A percentile compares a stretch with the other conserved stretches of the same genome.
Evolutionary conservation across 2,113 vertebrate species (phyloP).

Genomic region (Colistium nudipinnis): DNA sequence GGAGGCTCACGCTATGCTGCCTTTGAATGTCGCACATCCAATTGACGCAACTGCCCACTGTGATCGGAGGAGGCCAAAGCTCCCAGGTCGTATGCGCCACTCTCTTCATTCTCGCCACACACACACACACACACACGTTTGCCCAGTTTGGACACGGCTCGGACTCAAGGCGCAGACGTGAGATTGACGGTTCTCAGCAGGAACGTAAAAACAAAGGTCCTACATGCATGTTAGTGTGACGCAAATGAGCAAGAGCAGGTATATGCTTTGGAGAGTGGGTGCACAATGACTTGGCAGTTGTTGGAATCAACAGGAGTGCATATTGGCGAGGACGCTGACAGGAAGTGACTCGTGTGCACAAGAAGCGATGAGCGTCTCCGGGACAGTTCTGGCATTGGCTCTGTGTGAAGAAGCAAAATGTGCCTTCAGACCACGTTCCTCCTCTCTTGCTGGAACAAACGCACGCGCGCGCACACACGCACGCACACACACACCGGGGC

Average conservation of each 20-base stretch:
- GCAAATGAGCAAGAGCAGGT: too few relatives aligned
- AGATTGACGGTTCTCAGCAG: too few relatives aligned
- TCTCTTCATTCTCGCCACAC: neutral
- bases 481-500: too few relatives aligned
- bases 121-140: too few relatives aligned
- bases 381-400: conserved; percentile 27
- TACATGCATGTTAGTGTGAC: too few relatives aligned
- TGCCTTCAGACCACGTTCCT: conserved; percentile 20
- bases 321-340: conserved; percentile 19
- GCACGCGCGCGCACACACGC: too few relatives aligned
- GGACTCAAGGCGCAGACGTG: too few relatives aligned
- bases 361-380: conserved; percentile 37
- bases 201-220: too few relatives aligned
- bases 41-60: neutral
- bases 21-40: neutral
- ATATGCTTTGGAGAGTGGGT: too few relatives aligned
- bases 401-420: conserved; percentile 26
- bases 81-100: neutral
- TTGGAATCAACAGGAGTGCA: too few relatives aligned
- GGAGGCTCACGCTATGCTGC: neutral
- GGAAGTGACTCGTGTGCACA: conserved; percentile 45
- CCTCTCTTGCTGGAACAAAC: conserved; percentile 12
- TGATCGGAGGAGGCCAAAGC: neutral
- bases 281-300: too few relatives aligned
- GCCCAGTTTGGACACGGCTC: too few relatives aligned